Base-by-base conservation (phyloP, 1,140 invertebrate species). In the Maniola jurtina region DNA sequence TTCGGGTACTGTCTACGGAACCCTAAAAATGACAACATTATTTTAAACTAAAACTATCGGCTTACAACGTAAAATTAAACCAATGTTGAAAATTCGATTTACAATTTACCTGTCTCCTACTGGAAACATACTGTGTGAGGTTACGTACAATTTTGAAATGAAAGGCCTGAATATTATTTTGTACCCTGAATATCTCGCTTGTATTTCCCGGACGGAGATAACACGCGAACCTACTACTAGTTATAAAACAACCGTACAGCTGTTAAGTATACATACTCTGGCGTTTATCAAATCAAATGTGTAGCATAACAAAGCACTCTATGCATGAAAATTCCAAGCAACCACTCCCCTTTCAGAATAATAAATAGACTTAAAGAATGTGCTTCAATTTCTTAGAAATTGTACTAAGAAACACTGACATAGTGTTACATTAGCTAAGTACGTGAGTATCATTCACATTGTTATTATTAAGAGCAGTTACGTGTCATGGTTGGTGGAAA, bases 401-500 rank as follows among this genome's bases (percentile, higher is more conserved):
- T 66, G 64, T 68, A 42, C 50, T 55, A 64, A 62, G 66, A 61
- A 66, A 70, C 58, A 66, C 59, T 70, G 68, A 68, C 72, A 68
- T 69, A 68, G 65, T 72, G 75, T 77, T 79, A 75, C 80, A 83
- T 84, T 81, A 83, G 81, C 74, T 73, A 73, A 71, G 75, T 79
- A 82, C 80, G 81, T 83, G 79, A 76, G 74, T 65, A 57, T 72
- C 79, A 84, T 86, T 75, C 73, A 75, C 81, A 78, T 79, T 74
- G 81, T 71, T 74, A 76, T 75, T 77, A 81, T 80, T 81, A 78
- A 70, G 71, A 72, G 67, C 56, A 38, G 61, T 64, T 61, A 64
- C 62, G 48, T 64, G 67, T 69, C 67, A 64, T 64, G 16, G 57
- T 11, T 55, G 67, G 67, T 69, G 67, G 25, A 69, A 69, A 69